These are phyloP conservation scores for Trachymyrmex septentrionalis DNA, from an alignment of 1,140 invertebrate species.

Conservation along the genomic window DNA sequence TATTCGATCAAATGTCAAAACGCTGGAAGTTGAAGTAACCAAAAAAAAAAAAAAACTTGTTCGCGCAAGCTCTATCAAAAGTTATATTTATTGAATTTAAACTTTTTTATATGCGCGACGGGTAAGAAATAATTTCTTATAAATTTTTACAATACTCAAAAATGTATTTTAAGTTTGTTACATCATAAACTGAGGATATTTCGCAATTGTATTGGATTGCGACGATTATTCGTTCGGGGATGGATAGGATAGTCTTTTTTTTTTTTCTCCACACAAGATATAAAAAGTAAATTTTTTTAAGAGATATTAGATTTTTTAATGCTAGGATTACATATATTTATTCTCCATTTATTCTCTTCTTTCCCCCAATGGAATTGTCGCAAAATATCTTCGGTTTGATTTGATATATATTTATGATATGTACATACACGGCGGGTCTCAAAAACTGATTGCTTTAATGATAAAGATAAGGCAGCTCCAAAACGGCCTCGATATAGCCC, in stretches of 20 bases:
- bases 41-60: neutral
- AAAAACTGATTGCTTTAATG: neutral
- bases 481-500: slow-evolving; percentile 29
- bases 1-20: neutral
- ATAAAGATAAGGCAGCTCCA: slow-evolving; percentile 14
- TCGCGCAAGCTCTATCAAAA: neutral
- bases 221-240: slow-evolving; percentile 1
- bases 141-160: neutral
- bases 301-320: neutral
- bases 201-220: neutral
- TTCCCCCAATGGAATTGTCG: neutral
- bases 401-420: slow-evolving; percentile 11
- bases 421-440: neutral
- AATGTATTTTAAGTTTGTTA: slow-evolving; percentile 23
- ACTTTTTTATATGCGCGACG: neutral
- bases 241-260: neutral
- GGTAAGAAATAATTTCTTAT: neutral
- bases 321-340: neutral
- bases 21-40: slow-evolving; percentile 29
- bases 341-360: slow-evolving; percentile 1
- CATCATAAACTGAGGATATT: neutral
- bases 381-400: slow-evolving; percentile 9
- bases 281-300: neutral
- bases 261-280: neutral
- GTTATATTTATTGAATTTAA: neutral